phyloP scores from a whole-genome alignment of 2,113 vertebrate genomes.

The Casuarius casuarius region DNA sequence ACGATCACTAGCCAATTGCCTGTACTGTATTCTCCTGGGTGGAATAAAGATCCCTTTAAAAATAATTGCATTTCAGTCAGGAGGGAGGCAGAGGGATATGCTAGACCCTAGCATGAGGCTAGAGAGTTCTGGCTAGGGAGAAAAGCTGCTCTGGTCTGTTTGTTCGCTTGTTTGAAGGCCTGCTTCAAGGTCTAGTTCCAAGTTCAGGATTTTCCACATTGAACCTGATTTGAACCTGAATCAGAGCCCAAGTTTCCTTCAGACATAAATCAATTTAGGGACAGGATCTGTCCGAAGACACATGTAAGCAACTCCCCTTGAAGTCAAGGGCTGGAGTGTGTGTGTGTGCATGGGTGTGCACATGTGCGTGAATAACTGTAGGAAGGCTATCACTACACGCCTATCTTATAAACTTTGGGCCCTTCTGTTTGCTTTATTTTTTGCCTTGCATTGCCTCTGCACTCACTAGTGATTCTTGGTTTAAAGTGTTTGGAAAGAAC shows the following conservation, averaged over 20 bases:
- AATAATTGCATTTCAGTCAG: slow-evolving; percentile 15
- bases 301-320: slow-evolving; percentile 2
- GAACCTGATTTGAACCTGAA: slow-evolving; percentile 65
- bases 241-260: slow-evolving; percentile 36
- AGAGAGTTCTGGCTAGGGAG: not conserved
- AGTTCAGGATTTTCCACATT: slow-evolving; percentile 61
- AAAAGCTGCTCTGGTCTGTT: slow-evolving; percentile 14
- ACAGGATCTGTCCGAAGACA: slow-evolving; percentile 45
- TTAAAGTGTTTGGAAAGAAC: not conserved
- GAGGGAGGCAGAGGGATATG: not conserved
- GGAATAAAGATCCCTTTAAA: slow-evolving; percentile 55
- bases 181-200: slow-evolving; percentile 35
- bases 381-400: not conserved
- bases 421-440: not conserved
- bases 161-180: slow-evolving; percentile 29
- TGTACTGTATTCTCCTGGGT: slow-evolving; percentile 39
- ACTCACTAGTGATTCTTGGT: not conserved
- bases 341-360: not conserved
- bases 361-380: not conserved
- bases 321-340: not conserved
- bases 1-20: not conserved
- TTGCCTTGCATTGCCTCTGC: not conserved
- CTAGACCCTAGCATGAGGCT: not conserved
- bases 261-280: slow-evolving; percentile 49
- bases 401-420: not conserved